A percentile compares a stretch with the other conserved stretches of the same genome.
Evolutionary conservation across 1,140 invertebrate species (phyloP).

Genomic region (Mizuhopecten yessoensis): DNA sequence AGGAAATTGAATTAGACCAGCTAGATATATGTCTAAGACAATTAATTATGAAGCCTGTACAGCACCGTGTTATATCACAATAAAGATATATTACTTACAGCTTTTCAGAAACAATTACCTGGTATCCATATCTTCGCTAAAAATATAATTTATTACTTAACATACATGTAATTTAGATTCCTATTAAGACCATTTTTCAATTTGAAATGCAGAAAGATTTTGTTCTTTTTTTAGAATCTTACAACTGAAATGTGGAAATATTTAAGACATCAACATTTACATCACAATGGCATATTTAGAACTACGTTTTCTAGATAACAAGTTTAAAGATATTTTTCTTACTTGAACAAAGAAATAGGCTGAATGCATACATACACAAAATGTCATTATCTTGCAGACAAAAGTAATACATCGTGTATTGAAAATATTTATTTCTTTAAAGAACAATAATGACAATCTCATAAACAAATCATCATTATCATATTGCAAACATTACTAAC

Average conservation of each 20-base stretch:
- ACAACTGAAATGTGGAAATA: no score
- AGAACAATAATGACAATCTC: not conserved
- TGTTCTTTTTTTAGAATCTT: not conserved
- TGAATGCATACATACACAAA: not conserved
- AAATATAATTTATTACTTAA: no score
- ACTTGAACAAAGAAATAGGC: not conserved
- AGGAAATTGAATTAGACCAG: not conserved
- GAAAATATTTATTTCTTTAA: not conserved
- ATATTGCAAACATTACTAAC: not conserved
- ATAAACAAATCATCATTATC: conserved; percentile 7
- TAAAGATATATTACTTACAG: no score
- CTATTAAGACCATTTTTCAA: no score
- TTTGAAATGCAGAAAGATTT: no score
- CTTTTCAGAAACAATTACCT: no score
- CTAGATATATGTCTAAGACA: not conserved
- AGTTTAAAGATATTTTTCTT: not conserved
- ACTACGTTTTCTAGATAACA: not conserved
- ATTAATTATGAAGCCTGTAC: no score
- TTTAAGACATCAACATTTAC: no score
- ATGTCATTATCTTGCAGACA: not conserved
- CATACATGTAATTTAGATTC: no score
- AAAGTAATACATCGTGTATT: not conserved
- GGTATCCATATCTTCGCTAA: no score
- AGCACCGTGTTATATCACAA: no score
- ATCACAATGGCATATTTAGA: no score